Base-by-base conservation (phyloP, 2,113 vertebrate species). In the Sigmodon hispidus region DNA sequence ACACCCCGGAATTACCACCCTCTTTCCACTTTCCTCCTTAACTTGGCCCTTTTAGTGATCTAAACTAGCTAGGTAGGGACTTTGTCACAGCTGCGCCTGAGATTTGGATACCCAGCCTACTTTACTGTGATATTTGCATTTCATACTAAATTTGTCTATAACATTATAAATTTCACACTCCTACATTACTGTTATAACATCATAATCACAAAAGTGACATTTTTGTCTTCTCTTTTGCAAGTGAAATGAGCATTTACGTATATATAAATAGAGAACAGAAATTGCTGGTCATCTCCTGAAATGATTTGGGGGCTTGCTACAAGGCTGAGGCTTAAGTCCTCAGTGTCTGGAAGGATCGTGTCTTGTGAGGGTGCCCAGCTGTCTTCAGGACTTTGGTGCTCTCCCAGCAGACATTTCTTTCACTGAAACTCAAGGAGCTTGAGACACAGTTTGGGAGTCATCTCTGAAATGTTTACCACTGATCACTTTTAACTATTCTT, bases 171-270 rank as follows among this genome's bases (percentile, higher is more conserved):
- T 94, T 94, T 94, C 88, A 96, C 94, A 97, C 94, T 85, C 96
- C 95, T 97, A 97, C 93, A 96, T 96, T 96, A 96, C 93, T 97
- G 89, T 95, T 96, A 93, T 67, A 96, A 89, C 50, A 91, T 96
- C 88, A 48, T 81, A 87, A 75, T 96, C 57, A 96, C 80, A 96
- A 91, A 45, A 96, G 70, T 77, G 87, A 79, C 89, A 96, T 96
- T 96, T 93, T 94, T 22, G 72, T 92, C 69, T 95, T 96, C 92
- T 96, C 76, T 94, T 94, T 91, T 97, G 92, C 61, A 96, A 95
- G 92, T 93, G 87, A 96, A 96, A 96, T 93, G 89, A 93, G 29
- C 61, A 91, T 91, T 96, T 95, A 83, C 67, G n/a, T n/a, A 69
- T 69, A 75, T 91, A 93, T 80, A 96, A 95, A 90, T n/a, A 83